Conservation (phyloP, 2,888 invertebrate genomes). For the Rhamphomyia laevipes region DNA sequence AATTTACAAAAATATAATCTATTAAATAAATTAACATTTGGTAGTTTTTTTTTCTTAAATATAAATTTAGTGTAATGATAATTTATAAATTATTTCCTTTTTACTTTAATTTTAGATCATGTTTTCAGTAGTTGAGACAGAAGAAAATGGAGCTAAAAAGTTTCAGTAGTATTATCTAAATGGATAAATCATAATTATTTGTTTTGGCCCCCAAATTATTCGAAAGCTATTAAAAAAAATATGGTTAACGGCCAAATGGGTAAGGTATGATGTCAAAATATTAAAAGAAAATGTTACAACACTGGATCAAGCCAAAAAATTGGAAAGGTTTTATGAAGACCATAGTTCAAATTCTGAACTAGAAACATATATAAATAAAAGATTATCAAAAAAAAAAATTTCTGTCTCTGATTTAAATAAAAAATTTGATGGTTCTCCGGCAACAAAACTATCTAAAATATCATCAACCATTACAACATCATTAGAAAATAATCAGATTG, state of each 20-base stretch:
- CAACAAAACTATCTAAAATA: too few species aligned
- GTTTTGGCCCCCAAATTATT: not conserved
- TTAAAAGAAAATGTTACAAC: not conserved
- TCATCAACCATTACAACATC: too few species aligned
- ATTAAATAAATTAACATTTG: too few species aligned
- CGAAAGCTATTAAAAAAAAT: not conserved
- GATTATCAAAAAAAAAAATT: too few species aligned
- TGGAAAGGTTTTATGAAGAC: not conserved
- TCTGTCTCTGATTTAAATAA: too few species aligned
- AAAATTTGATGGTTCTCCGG: too few species aligned
- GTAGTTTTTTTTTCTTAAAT: too few species aligned
- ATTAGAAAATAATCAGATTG: too few species aligned
- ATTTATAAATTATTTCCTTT: too few species aligned
- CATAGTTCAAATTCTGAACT: not conserved
- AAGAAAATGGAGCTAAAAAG: not conserved
- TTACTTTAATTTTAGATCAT: not conserved
- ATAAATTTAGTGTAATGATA: too few species aligned
- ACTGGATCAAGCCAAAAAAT: not conserved
- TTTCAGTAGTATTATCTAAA: slow-evolving; percentile 1
- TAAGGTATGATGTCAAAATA: not conserved
- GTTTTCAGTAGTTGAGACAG: not conserved
- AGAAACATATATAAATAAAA: not conserved
- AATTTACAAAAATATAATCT: too few species aligned
- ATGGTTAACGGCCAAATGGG: not conserved
- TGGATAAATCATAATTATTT: slow-evolving; percentile 1